Evolutionary conservation across 2,888 invertebrate genomes (phyloP).

Genomic region (Deilephila elpenor): DNA sequence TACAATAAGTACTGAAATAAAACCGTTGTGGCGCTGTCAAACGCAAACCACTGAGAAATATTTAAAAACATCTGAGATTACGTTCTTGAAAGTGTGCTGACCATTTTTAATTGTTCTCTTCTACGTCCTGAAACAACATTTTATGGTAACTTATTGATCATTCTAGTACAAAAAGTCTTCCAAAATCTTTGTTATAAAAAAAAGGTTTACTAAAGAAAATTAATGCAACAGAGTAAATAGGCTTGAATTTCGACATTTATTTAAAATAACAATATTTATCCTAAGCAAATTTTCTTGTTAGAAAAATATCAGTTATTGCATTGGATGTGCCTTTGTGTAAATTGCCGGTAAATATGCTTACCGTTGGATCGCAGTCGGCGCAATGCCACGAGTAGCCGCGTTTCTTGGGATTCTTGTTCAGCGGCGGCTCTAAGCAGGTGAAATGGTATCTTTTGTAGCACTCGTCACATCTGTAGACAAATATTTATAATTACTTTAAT

Average conservation of each 20-base stretch:
- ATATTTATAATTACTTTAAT: slow-evolving; percentile 13
- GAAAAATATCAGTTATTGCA: too few relatives aligned
- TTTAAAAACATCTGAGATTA: slow-evolving; percentile 25
- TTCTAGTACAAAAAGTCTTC: too few relatives aligned
- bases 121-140: slow-evolving; percentile 63
- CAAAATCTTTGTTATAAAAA: too few relatives aligned
- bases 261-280: too few relatives aligned
- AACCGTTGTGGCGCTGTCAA: not conserved
- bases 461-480: slow-evolving; percentile 91
- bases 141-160: not conserved
- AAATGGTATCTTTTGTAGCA: slow-evolving; percentile 96
- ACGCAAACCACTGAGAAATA: not conserved
- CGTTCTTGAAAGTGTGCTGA: not conserved
- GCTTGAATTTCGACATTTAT: too few relatives aligned
- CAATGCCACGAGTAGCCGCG: slow-evolving; percentile 98
- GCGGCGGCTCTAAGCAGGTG: slow-evolving; percentile 95
- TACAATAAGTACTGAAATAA: not conserved
- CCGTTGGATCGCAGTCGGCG: slow-evolving; percentile 97
- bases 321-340: not conserved
- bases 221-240: too few relatives aligned
- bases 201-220: too few relatives aligned
- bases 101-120: slow-evolving; percentile 55
- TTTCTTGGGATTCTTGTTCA: slow-evolving; percentile 96
- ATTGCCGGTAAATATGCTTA: slow-evolving; percentile 69
- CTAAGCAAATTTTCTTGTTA: too few relatives aligned